Base-by-base conservation (phyloP, 2,113 vertebrate genomes). In the Tachysurus fulvidraco region DNA sequence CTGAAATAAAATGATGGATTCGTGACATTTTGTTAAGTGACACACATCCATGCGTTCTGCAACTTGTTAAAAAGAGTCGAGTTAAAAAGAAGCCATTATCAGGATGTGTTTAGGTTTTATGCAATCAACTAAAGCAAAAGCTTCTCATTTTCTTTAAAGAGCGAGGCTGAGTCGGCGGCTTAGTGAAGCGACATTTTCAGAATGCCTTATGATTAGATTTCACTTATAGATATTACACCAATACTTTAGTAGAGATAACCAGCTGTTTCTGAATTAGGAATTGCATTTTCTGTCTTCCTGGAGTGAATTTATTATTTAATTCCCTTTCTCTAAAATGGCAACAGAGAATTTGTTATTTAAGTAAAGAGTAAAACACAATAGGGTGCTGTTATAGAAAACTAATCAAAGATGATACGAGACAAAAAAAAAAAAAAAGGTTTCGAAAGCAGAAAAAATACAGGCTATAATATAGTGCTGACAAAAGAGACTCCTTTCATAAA, bases 101-200 rank as follows among this genome's bases (percentile, higher is more conserved):
- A 60, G 41, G 17, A 80, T 59, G 28, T 80, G 77, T 36, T 36
- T 36, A 21, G 25, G 78, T 80, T 80, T 13, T 41, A 59, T 59
- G 55, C 78, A 41, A 80, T 80, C 54, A 81, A 41, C 21, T 60
- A 41, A 41, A 60, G 78, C 78, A 81, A 41, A 60, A 14, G 7
- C 36, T 80, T 57, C 78, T 81, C 36, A 81, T 81, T 60, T 23
- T 11, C 10, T 41, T 59, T 59, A 59, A 36, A 80, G 78, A 59
- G 30, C 28, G 2, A 59, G 55, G 5, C 0, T 41, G 30, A 5
- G 17, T 21, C 30, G 16, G 12, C 9, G 4, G 54, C 10, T 36
- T 59, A 23, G 30, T 21, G 28, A 59, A 36, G 54, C 36, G 78
- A 60, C 78, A 81, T 81, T 81, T 81, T 19, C 78, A 59, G 78